phyloP scores from a whole-genome alignment of 2,888 invertebrate species.

The Tipula vernalis region DNA sequence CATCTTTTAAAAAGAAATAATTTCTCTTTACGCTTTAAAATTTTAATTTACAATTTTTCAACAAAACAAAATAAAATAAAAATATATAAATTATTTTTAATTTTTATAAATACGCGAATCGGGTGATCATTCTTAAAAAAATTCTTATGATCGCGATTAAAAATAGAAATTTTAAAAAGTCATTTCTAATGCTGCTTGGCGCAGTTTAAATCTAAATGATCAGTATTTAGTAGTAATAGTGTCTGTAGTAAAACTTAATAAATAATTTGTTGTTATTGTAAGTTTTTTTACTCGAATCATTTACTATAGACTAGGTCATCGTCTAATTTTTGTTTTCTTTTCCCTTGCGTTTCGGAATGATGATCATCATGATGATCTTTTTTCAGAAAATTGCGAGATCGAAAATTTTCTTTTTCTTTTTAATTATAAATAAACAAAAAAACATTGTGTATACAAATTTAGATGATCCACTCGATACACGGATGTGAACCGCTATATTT shows the following conservation, averaged over 20 bases:
- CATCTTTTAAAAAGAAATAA: background rate
- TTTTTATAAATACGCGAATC: background rate
- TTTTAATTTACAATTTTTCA: background rate
- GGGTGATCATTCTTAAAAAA: background rate
- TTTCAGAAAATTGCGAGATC: background rate
- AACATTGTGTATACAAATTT: background rate
- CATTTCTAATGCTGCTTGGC: background rate
- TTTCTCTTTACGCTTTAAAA: background rate
- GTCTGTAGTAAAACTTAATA: background rate
- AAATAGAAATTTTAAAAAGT: background rate
- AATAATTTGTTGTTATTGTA: background rate
- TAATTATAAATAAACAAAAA: background rate
- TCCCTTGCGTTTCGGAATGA: background rate
- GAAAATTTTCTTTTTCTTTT: background rate
- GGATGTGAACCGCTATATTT: background rate
- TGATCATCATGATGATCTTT: background rate
- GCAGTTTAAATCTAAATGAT: background rate
- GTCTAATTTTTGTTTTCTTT: background rate
- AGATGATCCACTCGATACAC: background rate
- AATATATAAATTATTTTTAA: background rate
- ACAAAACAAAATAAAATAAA: background rate
- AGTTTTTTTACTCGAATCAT: background rate
- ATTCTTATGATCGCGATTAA: background rate
- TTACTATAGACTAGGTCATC: background rate
- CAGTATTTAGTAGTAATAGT: background rate